A percentile compares a stretch with the other conserved stretches of the same genome.
Evolutionary conservation across 2,888 invertebrate species (phyloP).

Genomic region (Lochmaea capreae): DNA sequence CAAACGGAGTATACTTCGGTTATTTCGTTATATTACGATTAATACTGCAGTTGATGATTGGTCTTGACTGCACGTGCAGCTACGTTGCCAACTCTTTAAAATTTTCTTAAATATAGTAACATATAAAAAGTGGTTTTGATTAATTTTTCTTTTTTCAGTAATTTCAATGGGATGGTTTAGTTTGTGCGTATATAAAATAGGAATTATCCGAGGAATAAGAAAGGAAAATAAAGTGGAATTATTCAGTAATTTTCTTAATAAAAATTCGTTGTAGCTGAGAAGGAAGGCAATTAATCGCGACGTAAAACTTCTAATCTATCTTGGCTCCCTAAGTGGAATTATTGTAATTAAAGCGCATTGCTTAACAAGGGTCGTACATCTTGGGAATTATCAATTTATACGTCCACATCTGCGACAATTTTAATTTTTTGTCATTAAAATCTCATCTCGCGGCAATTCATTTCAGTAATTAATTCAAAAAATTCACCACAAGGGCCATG

Average conservation of each 20-base stretch:
- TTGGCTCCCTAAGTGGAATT: slow-evolving; percentile 55
- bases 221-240: slow-evolving; percentile 25
- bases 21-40: too few relatives aligned
- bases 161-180: too few relatives aligned
- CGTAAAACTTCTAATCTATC: slow-evolving; percentile 59
- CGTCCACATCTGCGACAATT: slow-evolving; percentile 65
- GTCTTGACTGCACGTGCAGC: too few relatives aligned
- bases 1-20: too few relatives aligned
- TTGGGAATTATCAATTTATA: slow-evolving; percentile 65
- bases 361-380: slow-evolving; percentile 63
- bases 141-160: too few relatives aligned
- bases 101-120: too few relatives aligned
- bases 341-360: slow-evolving; percentile 60
- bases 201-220: background rate
- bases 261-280: slow-evolving; percentile 33
- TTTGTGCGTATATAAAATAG: background rate
- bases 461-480: slow-evolving; percentile 64
- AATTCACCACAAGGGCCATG: slow-evolving; percentile 59
- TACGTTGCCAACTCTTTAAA: too few relatives aligned
- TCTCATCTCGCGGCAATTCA: slow-evolving; percentile 62
- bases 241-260: slow-evolving; percentile 37
- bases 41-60: too few relatives aligned
- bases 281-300: slow-evolving; percentile 44
- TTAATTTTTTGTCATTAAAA: slow-evolving; percentile 66
- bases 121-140: too few relatives aligned